These are phyloP conservation scores for Azemiops feae DNA, from an alignment of 2,113 vertebrate genomes.

Conservation along the genomic window DNA sequence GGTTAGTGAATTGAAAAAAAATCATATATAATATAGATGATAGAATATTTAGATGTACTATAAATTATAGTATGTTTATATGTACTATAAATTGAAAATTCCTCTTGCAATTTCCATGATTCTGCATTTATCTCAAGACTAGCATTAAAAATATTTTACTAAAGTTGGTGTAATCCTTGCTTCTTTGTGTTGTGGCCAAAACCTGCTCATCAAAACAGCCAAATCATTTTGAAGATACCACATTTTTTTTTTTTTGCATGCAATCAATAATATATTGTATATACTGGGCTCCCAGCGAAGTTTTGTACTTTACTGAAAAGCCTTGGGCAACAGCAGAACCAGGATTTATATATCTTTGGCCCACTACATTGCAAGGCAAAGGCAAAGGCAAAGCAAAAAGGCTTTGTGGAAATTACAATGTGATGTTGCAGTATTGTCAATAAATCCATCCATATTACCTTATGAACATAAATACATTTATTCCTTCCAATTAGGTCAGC, in stretches of 20 bases:
- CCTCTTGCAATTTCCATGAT: neutral
- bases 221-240: neutral
- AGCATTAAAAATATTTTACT: neutral
- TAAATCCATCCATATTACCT: neutral
- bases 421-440: neutral
- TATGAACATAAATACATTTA: neutral
- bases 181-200: neutral
- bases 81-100: neutral
- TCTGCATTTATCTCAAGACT: neutral
- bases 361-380: neutral
- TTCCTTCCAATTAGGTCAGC: neutral
- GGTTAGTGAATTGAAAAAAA: neutral
- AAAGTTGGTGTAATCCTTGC: neutral
- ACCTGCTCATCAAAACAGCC: neutral
- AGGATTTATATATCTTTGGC: neutral
- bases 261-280: neutral
- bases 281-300: neutral
- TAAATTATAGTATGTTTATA: neutral
- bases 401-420: neutral
- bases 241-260: too few species aligned
- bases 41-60: neutral
- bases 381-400: neutral
- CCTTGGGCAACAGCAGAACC: neutral
- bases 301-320: neutral
- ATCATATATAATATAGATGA: neutral